A percentile compares a stretch with the other conserved stretches of the same genome.
Conservation (phyloP, 2,888 invertebrate genomes). For the Syritta pipiens region DNA sequence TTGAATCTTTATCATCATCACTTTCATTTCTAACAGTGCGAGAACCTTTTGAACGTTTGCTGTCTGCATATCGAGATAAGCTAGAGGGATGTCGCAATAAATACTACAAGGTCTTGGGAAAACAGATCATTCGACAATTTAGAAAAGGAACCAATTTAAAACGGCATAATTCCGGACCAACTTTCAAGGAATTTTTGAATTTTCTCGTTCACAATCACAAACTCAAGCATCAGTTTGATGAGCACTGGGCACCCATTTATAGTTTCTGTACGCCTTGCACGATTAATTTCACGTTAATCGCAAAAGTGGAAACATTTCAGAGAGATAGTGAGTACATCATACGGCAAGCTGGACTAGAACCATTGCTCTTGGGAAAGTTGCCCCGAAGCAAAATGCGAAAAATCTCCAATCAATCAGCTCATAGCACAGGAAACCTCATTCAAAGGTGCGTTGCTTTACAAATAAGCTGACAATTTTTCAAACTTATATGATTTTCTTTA, state of each 20-base stretch:
- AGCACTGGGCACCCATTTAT: conserved; percentile 85
- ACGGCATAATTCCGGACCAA: conserved; percentile 80
- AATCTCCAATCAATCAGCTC: conserved; percentile 79
- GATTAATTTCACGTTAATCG: conserved; percentile 83
- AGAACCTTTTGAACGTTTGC: conserved; percentile 86
- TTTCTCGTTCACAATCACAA: conserved; percentile 84
- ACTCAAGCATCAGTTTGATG: conserved; percentile 81
- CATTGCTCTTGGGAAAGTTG: conserved; percentile 80
- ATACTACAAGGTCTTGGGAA: conserved; percentile 85
- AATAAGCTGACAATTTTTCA: no score
- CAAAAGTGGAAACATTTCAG: conserved; percentile 83
- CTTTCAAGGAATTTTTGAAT: conserved; percentile 86
- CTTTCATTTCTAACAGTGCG: conserved; percentile 85
- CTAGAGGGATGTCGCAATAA: conserved; percentile 86
- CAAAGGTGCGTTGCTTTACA: conserved; percentile 81
- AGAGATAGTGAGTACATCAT: conserved; percentile 83
- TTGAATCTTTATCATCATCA: conserved; percentile 83
- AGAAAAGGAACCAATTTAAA: conserved; percentile 77
- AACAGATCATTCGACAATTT: conserved; percentile 83
- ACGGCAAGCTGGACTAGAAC: conserved; percentile 82
- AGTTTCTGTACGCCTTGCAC: conserved; percentile 84
- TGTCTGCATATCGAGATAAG: conserved; percentile 87
- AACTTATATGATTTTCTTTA: conserved; percentile 33
- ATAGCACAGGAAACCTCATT: conserved; percentile 80
- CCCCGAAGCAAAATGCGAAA: conserved; percentile 80